Conservation (phyloP, 2,888 invertebrate species). For the Ichneumon xanthorius region DNA sequence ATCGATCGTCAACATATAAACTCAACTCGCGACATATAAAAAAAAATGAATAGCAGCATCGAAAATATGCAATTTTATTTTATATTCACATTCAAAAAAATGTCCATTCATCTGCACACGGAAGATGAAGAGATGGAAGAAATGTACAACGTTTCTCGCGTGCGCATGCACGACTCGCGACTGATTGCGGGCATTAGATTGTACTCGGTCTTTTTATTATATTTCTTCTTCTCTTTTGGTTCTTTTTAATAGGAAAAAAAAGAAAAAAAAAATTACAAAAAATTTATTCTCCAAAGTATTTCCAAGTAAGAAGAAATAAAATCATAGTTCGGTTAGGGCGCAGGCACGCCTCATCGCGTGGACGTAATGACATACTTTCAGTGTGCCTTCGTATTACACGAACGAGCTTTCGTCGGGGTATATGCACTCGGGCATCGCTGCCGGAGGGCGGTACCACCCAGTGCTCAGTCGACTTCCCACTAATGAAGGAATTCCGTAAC, state of each 20-base stretch:
- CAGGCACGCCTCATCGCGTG: conserved; percentile 66
- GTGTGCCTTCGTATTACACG: conserved; percentile 56
- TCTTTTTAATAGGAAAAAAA: neutral
- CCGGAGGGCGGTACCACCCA: conserved; percentile 36
- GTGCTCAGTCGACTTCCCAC: conserved; percentile 45
- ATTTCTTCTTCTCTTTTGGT: conserved; percentile 3
- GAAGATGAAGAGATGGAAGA: too few relatives aligned
- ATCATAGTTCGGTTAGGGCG: conserved; percentile 50
- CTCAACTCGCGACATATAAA: too few relatives aligned
- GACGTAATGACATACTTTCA: conserved; percentile 66
- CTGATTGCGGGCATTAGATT: conserved; percentile 24
- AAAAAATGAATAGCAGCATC: too few relatives aligned
- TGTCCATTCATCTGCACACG: too few relatives aligned
- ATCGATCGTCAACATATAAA: too few relatives aligned
- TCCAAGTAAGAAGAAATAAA: conserved; percentile 44
- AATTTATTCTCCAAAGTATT: conserved; percentile 27
- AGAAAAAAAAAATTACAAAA: neutral
- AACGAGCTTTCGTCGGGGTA: conserved; percentile 44
- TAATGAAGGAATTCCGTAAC: conserved; percentile 55
- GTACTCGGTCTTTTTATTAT: conserved; percentile 12
- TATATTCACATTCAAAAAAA: too few relatives aligned
- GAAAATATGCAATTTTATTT: too few relatives aligned
- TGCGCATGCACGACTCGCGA: conserved; percentile 10
- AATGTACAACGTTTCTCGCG: neutral
- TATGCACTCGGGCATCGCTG: conserved; percentile 12